A percentile compares a stretch with the other conserved stretches of the same genome.
Evolutionary conservation across 2,888 invertebrate genomes (phyloP).

Genomic region (Hesperia comma): DNA sequence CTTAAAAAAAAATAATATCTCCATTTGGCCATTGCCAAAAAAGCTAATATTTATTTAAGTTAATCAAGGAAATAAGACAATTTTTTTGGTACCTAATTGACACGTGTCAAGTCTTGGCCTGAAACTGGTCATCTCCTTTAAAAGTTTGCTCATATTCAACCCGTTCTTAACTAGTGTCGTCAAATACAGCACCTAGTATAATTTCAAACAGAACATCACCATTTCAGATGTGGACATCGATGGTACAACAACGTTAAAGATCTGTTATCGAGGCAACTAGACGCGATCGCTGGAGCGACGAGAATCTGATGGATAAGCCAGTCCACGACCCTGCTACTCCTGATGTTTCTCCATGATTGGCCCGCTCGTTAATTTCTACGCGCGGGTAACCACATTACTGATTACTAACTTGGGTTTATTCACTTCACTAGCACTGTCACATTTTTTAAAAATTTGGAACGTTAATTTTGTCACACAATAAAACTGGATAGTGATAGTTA

Average conservation of each 20-base stretch:
- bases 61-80: no score
- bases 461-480: not conserved
- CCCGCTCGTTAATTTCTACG: constrained; percentile 61
- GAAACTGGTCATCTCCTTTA: no score
- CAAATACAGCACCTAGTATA: no score
- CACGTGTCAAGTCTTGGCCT: no score
- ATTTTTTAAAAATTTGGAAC: not conserved
- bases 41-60: no score
- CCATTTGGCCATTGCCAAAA: no score
- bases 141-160: no score
- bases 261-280: constrained; percentile 19
- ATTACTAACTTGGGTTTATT: not conserved
- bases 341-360: constrained; percentile 65
- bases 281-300: not conserved
- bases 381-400: constrained; percentile 26
- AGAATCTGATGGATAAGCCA: not conserved
- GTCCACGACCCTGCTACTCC: constrained; percentile 45
- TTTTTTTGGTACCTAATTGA: no score
- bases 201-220: not conserved
- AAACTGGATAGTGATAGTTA: not conserved
- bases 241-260: not conserved
- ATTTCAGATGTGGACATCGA: not conserved
- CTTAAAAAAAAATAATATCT: no score
- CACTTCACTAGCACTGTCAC: constrained; percentile 11
- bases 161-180: no score